Base-by-base conservation (phyloP, 2,797 vertebrate species). In the Telmatherina bonti region DNA sequence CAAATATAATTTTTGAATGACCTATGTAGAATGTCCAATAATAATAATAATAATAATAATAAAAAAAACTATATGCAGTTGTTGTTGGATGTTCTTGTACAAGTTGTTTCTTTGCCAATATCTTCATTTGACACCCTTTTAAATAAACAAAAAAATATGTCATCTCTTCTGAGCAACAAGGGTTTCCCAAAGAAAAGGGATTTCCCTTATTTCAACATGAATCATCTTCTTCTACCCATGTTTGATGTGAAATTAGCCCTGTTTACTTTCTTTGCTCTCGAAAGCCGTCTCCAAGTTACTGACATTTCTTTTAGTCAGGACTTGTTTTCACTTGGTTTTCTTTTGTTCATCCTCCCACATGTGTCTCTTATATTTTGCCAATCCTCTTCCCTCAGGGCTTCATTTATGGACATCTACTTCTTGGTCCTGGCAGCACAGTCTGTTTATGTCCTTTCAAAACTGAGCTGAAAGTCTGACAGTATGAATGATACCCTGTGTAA, bases 151-250 rank as follows among this genome's bases (percentile, higher is more conserved):
- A 31, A 20, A 73, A 27, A 43, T 70, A 61, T 73, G 69, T 68
- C 63, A 64, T 53, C 56, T 35, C 41, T 52, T 56, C 61, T 33
- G 29, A 74, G 29, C 31, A 59, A 45, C 16, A 68, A 55, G n/a
- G 38, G 43, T 41, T 77, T 36, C 33, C 60, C 24, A 77, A 53
- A 65, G 64, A 35, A 22, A 60, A 6, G 47, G 62, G 26, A 66
- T 67, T 76, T 82, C 61, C 63, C 67, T 79, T 70, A 56, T 77
- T 76, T 70, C 63, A 33, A 70, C 71, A 53, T 56, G 70, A 72
- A 47, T 55, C 33, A 74, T 78, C 54, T 51, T 45, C 49, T 61
- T 71, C 38, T 70, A 73, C 60, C 66, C 55, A 49, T 67, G 66
- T 71, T 66, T 82, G 68, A 76, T 57, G 72, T 63, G 49, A 61